phyloP scores from a whole-genome alignment of 2,888 invertebrate genomes.

The Sepioteuthis lessoniana region DNA sequence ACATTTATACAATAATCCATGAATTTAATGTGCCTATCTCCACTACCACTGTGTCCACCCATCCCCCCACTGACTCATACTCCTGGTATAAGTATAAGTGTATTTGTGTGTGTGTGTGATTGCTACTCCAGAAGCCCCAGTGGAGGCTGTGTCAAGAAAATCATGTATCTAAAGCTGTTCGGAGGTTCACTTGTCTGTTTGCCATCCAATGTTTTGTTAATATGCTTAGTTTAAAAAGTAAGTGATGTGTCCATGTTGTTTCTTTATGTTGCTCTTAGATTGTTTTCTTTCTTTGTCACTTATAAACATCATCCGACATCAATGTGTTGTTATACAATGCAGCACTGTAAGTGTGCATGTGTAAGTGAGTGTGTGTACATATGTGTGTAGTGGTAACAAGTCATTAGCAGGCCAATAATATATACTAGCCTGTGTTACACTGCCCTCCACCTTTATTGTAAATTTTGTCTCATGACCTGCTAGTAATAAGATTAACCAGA shows the following conservation, averaged over 20 bases:
- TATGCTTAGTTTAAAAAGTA: constrained; percentile 33
- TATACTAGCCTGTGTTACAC: background rate
- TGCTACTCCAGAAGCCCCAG: constrained; percentile 1
- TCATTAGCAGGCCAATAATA: background rate
- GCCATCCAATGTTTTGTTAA: constrained; percentile 33
- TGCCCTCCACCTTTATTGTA: background rate
- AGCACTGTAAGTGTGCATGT: background rate
- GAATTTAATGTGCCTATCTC: background rate
- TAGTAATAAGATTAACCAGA: background rate
- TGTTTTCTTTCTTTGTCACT: background rate
- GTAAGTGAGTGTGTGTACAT: background rate
- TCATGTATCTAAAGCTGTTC: constrained; percentile 33
- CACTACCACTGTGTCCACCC: background rate
- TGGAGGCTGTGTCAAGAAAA: constrained; percentile 23
- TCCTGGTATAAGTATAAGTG: background rate
- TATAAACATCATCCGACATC: background rate
- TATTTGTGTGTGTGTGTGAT: background rate
- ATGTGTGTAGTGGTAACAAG: background rate
- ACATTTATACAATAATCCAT: background rate
- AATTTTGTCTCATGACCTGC: background rate
- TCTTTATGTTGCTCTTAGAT: background rate
- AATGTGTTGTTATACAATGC: background rate
- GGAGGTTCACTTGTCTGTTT: background rate
- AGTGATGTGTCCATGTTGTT: constrained; percentile 11
- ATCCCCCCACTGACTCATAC: background rate